phyloP scores from a whole-genome alignment of 2,797 vertebrate species.

The Selene dorsalis region DNA sequence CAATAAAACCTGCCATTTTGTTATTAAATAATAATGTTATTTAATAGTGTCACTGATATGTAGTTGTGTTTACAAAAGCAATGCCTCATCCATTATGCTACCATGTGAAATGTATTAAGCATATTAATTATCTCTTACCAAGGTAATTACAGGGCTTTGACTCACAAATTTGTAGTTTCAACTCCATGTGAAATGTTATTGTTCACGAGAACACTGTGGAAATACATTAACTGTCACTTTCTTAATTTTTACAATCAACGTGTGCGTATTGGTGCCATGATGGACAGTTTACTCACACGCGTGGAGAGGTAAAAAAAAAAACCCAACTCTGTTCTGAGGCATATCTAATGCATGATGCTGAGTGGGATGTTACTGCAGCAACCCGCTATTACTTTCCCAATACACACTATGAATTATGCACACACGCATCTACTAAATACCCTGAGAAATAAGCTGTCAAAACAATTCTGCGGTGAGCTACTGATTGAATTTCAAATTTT shows the following conservation, averaged over 20 bases:
- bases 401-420: slow-evolving; percentile 44
- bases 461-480: slow-evolving; percentile 28
- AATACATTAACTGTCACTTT: not conserved
- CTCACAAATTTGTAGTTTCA: slow-evolving; percentile 21
- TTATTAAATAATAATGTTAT: not conserved
- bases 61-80: slow-evolving; percentile 13
- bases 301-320: not conserved
- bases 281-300: not conserved
- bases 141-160: slow-evolving; percentile 43
- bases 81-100: not conserved
- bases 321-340: not conserved
- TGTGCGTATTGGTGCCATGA: not conserved
- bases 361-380: slow-evolving; percentile 29
- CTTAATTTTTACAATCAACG: slow-evolving; percentile 4
- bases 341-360: slow-evolving; percentile 6
- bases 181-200: slow-evolving; percentile 10
- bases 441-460: slow-evolving; percentile 28
- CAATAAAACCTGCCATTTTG: not conserved
- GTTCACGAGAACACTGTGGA: slow-evolving; percentile 4
- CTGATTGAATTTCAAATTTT: slow-evolving; percentile 34
- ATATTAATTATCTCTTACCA: slow-evolving; percentile 35
- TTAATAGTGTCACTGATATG: not conserved
- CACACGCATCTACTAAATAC: slow-evolving; percentile 29
- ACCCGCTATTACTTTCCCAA: slow-evolving; percentile 9
- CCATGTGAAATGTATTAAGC: slow-evolving; percentile 25